Conservation (phyloP, 1,140 invertebrate species). For the Halesus radiatus region DNA sequence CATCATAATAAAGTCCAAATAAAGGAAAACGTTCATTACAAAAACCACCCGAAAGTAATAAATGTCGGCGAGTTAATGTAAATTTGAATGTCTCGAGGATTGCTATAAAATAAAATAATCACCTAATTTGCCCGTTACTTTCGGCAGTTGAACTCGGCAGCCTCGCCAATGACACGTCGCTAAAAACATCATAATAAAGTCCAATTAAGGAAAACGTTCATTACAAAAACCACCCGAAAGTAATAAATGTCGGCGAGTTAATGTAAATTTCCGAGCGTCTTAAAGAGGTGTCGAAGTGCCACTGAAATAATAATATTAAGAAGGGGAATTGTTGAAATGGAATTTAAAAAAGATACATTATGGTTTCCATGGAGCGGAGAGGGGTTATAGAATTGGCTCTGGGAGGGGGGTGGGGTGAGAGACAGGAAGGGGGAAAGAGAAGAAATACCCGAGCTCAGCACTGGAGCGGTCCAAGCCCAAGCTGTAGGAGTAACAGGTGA, state of each 20-base stretch:
- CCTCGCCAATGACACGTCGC: neutral
- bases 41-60: neutral
- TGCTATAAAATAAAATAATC: too few species aligned
- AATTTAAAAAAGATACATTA: conserved; percentile 11
- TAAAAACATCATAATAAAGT: too few species aligned
- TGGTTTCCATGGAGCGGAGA: conserved; percentile 58
- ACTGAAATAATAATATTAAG: too few species aligned
- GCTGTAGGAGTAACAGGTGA: too few species aligned
- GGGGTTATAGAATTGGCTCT: conserved; percentile 49
- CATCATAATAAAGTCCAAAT: neutral
- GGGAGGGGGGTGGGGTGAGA: too few species aligned
- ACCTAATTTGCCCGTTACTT: too few species aligned
- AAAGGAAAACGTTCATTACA: neutral
- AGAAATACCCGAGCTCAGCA: too few species aligned
- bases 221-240: neutral
- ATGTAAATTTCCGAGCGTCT: neutral
- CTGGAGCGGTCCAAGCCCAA: too few species aligned
- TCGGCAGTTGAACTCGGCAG: neutral
- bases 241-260: conserved; percentile 9
- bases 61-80: conserved; percentile 6
- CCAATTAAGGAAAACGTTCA: conserved; percentile 4
- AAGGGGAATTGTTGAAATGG: neutral
- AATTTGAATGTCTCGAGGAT: neutral
- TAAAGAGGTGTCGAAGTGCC: too few species aligned
- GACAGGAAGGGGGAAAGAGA: too few species aligned